Percentiles rank a stretch among this genome's conserved stretches.
phyloP scores from a whole-genome alignment of 2,797 vertebrate genomes.

The Takifugu ocellatus region DNA sequence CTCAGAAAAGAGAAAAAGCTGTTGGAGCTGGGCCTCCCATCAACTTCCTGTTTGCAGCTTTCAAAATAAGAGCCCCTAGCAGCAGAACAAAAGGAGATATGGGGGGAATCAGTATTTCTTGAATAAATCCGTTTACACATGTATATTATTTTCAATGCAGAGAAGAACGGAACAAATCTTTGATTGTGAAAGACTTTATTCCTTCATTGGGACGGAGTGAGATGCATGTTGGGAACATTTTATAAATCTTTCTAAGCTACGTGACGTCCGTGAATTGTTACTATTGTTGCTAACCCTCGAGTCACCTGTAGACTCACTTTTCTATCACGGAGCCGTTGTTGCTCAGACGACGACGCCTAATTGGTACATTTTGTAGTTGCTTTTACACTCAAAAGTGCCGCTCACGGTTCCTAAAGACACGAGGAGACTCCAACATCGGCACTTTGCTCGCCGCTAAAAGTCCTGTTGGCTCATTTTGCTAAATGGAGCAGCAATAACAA shows the following conservation, averaged over 20 bases:
- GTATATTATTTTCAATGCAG: slow-evolving; percentile 55
- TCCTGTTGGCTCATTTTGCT: slow-evolving; percentile 81
- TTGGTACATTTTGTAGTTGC: slow-evolving; percentile 76
- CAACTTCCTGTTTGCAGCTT: slow-evolving; percentile 50
- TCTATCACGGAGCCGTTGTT: slow-evolving; percentile 45
- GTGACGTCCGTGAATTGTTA: slow-evolving; percentile 59
- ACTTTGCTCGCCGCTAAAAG: slow-evolving; percentile 74
- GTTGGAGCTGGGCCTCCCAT: slow-evolving; percentile 41
- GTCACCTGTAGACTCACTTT: slow-evolving; percentile 43
- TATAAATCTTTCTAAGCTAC: slow-evolving; percentile 57
- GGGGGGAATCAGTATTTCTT: slow-evolving; percentile 58
- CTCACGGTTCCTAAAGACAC: slow-evolving; percentile 65
- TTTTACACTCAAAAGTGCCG: slow-evolving; percentile 71
- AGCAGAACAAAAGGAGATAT: slow-evolving; percentile 34
- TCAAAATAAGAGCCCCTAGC: slow-evolving; percentile 51
- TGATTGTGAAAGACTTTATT: slow-evolving; percentile 41
- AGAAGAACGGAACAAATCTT: slow-evolving; percentile 57
- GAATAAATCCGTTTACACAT: slow-evolving; percentile 64
- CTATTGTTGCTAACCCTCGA: slow-evolving; percentile 10
- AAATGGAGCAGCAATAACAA: slow-evolving; percentile 89
- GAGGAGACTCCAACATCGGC: slow-evolving; percentile 71
- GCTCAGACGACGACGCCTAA: slow-evolving; percentile 42
- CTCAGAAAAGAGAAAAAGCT: slow-evolving; percentile 54
- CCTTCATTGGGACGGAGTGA: slow-evolving; percentile 54
- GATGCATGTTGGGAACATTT: slow-evolving; percentile 64